phyloP scores from a whole-genome alignment of 2,113 vertebrate species.

The Macquaria ambigua region DNA sequence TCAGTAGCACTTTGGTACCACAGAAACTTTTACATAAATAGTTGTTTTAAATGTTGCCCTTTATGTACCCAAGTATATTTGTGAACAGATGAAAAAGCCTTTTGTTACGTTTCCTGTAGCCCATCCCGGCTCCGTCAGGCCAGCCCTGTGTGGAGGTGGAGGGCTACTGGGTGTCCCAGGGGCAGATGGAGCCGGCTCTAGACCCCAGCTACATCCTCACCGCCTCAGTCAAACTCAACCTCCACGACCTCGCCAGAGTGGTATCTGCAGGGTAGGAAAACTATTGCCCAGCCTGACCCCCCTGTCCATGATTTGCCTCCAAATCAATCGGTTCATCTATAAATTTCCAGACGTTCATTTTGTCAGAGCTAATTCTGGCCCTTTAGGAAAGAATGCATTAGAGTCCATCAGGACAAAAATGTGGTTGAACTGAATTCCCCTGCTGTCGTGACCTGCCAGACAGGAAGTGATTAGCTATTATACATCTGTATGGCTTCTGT shows the following conservation, averaged over 20 bases:
- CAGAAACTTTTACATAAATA: neutral
- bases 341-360: conserved; percentile 27
- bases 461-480: neutral
- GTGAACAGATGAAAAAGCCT: neutral
- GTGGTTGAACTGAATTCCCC: conserved; percentile 15
- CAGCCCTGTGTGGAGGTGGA: conserved; percentile 88
- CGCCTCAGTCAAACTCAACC: conserved; percentile 94
- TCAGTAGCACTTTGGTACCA: neutral
- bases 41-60: neutral
- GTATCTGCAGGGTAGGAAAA: conserved; percentile 92
- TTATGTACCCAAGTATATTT: neutral
- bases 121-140: conserved; percentile 90
- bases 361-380: conserved; percentile 16
- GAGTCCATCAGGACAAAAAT: conserved; percentile 19
- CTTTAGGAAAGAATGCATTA: conserved; percentile 6
- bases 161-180: conserved; percentile 95
- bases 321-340: conserved; percentile 43
- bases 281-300: neutral
- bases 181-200: conserved; percentile 89
- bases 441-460: conserved; percentile 7
- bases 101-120: conserved; percentile 76
- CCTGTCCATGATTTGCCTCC: neutral
- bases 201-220: conserved; percentile 95
- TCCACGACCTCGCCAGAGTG: conserved; percentile 93
- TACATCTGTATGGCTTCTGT: neutral